Evolutionary conservation across 2,888 invertebrate species (phyloP), one percentile per base, ranked within the genome.

Genomic region (Caenorhabditis wallacei): DNA sequence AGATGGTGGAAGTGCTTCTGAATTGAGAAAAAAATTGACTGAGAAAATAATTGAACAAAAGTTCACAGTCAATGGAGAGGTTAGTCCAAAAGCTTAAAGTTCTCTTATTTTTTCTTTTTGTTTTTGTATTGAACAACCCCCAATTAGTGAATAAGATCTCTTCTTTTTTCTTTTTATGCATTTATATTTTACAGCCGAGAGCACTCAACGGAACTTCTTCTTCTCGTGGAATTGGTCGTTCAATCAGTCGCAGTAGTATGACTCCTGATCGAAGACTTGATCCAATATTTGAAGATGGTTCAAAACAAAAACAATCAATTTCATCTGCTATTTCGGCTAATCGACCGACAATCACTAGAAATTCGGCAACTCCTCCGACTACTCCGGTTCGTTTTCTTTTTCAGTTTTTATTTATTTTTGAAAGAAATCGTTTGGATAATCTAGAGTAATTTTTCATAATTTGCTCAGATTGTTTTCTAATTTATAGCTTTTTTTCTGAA

Each of bases 1-100:
- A 0, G 71, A 66, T 70, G 70, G 63, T 48, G 78, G 79, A 61
- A 84, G 80, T 54, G 80, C 82, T 4, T 74, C 81, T 10, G 86
- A 86, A 43, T 56, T 86, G 46, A 61, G 86, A 5, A 84, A 82
- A 68, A 86, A 84, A 57, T 35, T 86, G 43, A 53, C 71, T 8
- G 76, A 75, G 30, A 72, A 71, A 37, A 71, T 75, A 16, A 70
- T 84, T 30, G 86, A 86, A 48, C 84, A 86, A 22, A 84, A 84
- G 57, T 86, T 86, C 53, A 69, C 79, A 18, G 84, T 86, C 20
- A 86, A 86, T 46, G 86, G 86, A 37, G 86, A 86, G 64, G 78
- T 76, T 24, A 8, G 63, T 61, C 22, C 2, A n/a, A n/a, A n/a
- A n/a, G n/a, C n/a, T n/a, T n/a, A n/a, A n/a, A n/a, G n/a, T 35